phyloP scores from a whole-genome alignment of 2,797 vertebrate genomes.

The Alectoris magna region DNA sequence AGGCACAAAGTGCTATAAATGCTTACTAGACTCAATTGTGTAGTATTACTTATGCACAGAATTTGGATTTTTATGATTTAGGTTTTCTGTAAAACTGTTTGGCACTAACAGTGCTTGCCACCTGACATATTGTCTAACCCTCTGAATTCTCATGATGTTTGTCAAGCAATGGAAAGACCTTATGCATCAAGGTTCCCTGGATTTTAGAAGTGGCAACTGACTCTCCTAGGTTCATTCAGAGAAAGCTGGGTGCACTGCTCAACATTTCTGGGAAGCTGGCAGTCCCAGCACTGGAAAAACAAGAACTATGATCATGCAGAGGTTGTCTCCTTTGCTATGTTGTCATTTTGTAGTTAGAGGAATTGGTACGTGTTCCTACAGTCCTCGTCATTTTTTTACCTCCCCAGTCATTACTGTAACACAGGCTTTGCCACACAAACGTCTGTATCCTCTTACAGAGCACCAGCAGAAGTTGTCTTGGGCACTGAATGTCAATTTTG shows the following conservation, averaged over 20 bases:
- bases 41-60: conserved; percentile 33
- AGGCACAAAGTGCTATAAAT: conserved; percentile 43
- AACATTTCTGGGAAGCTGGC: background rate
- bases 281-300: background rate
- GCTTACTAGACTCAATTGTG: conserved; percentile 57
- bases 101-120: conserved; percentile 33
- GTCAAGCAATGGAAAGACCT: conserved; percentile 8
- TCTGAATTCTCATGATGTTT: background rate
- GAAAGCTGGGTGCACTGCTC: background rate
- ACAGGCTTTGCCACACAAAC: background rate
- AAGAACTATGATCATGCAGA: background rate
- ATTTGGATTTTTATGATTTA: conserved; percentile 36
- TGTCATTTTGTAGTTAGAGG: background rate
- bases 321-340: background rate
- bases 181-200: background rate
- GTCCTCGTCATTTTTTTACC: background rate
- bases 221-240: background rate
- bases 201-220: conserved; percentile 5
- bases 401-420: background rate
- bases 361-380: background rate
- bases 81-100: conserved; percentile 44
- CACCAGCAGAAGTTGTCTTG: background rate
- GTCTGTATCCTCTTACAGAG: background rate
- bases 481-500: background rate
- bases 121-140: conserved; percentile 42